A percentile compares a stretch with the other conserved stretches of the same genome.
Evolutionary conservation across 2,113 vertebrate genomes (phyloP).

Genomic region (Corynorhinus townsendii): DNA sequence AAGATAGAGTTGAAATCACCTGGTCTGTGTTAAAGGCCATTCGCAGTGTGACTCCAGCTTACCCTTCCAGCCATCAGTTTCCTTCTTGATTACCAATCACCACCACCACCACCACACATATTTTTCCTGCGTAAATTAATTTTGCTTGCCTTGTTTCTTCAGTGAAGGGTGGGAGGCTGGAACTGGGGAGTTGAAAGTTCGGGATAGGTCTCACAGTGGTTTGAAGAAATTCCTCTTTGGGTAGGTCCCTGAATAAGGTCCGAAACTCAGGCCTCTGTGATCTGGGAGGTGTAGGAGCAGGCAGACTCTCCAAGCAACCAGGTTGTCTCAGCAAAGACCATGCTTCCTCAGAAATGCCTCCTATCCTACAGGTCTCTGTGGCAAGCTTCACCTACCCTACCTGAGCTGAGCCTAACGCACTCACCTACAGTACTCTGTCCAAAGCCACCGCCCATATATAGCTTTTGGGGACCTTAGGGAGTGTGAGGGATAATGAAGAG

Average conservation of each 20-base stretch:
- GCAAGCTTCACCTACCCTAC: background rate
- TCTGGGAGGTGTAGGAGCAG: background rate
- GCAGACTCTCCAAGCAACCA: background rate
- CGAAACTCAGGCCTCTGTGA: background rate
- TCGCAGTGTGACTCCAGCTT: background rate
- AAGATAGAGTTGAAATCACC: background rate
- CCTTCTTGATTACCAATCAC: background rate
- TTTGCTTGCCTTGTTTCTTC: conserved; percentile 6
- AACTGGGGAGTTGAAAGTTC: background rate
- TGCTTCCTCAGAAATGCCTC: background rate
- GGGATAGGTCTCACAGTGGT: background rate
- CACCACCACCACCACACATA: background rate
- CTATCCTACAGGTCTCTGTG: background rate
- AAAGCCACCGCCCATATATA: background rate
- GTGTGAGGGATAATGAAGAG: background rate
- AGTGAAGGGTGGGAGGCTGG: background rate
- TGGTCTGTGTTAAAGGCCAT: background rate
- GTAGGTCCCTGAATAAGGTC: background rate
- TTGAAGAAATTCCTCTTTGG: conserved; percentile 9
- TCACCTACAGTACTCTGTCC: background rate
- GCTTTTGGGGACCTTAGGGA: background rate
- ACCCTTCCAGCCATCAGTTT: background rate
- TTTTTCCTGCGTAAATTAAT: background rate
- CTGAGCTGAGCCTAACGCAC: background rate
- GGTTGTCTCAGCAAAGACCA: background rate